A percentile compares a stretch with the other conserved stretches of the same genome.
Conservation (phyloP, 2,888 invertebrate species). For the Euphydryas editha region DNA sequence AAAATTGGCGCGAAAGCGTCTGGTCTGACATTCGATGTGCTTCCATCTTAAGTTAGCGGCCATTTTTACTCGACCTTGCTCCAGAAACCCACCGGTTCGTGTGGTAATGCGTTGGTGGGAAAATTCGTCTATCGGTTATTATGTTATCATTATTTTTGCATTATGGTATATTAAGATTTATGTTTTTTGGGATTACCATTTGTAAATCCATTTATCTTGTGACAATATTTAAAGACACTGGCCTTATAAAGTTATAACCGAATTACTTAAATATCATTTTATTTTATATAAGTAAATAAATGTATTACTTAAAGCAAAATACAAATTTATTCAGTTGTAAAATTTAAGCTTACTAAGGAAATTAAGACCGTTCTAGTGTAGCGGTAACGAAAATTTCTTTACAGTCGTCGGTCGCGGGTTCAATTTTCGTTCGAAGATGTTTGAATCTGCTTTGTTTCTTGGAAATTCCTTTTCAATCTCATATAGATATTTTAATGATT, state of each 20-base stretch:
- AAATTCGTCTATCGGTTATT: conserved; percentile 68
- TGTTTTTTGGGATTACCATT: background rate
- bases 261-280: background rate
- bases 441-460: too few relatives aligned
- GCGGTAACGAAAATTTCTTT: too few relatives aligned
- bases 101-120: conserved; percentile 73
- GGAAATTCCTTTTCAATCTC: too few relatives aligned
- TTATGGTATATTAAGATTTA: conserved; percentile 13
- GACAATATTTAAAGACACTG: background rate
- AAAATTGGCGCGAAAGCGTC: conserved; percentile 68
- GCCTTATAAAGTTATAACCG: too few relatives aligned
- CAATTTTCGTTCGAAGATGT: too few relatives aligned
- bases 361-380: too few relatives aligned
- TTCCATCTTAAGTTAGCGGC: conserved; percentile 68
- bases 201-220: background rate
- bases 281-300: background rate
- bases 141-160: conserved; percentile 43
- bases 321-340: too few relatives aligned
- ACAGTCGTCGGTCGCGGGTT: too few relatives aligned
- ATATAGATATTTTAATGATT: too few relatives aligned
- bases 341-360: too few relatives aligned
- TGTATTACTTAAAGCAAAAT: too few relatives aligned
- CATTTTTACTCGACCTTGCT: conserved; percentile 76
- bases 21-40: conserved; percentile 66
- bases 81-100: conserved; percentile 69